These are phyloP conservation scores for Sebastes kiyomatsui DNA, from an alignment of 2,797 vertebrate genomes.

Conservation along the genomic window DNA sequence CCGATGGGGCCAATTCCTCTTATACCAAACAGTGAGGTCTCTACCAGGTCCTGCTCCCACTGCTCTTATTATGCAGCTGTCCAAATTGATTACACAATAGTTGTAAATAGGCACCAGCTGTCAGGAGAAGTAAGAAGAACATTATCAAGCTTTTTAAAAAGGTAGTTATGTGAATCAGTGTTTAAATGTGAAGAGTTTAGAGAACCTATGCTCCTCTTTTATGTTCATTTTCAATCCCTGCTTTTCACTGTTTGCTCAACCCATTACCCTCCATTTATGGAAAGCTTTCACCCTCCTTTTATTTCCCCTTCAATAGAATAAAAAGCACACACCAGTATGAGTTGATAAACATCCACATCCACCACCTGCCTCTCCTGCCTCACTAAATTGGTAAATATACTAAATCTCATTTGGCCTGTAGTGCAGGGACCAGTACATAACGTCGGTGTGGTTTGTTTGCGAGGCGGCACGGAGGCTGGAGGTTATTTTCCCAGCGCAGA, in stretches of 20 bases:
- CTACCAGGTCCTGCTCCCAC: constrained; percentile 12
- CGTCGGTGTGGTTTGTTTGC: constrained; percentile 37
- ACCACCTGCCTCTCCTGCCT: background rate
- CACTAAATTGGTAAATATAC: background rate
- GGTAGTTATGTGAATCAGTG: background rate
- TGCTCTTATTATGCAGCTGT: constrained; percentile 63
- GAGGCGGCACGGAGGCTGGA: constrained; percentile 37
- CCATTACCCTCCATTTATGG: background rate
- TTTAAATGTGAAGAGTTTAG: background rate
- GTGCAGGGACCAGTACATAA: constrained; percentile 16
- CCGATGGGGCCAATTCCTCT: constrained; percentile 11
- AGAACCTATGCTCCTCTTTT: background rate
- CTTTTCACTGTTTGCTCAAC: background rate
- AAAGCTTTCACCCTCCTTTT: background rate
- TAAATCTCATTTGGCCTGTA: constrained; percentile 4
- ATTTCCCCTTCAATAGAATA: constrained; percentile 1
- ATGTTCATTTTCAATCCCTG: background rate
- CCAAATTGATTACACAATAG: constrained; percentile 61
- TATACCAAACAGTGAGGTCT: constrained; percentile 22
- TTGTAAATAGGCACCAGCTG: constrained; percentile 60
- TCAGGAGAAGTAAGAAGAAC: constrained; percentile 43
- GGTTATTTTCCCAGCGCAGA: constrained; percentile 53
- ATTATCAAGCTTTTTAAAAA: constrained; percentile 53
- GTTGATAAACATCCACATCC: background rate
- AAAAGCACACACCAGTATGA: background rate